These are phyloP conservation scores for Caenorhabditis elegans DNA, from an alignment of 1,140 invertebrate genomes.

Conservation along the genomic window WBcel235 BX284602.5:10445001-10445500, in stretches of 20 bases:
- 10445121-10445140: slow-evolving; percentile 11
- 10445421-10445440: too few relatives aligned
- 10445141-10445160: neutral
- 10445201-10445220: neutral
- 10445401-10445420: too few relatives aligned
- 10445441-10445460: too few relatives aligned
- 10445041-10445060: slow-evolving; percentile 11
- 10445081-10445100: neutral
- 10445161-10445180: too few relatives aligned
- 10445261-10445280: neutral
- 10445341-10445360: too few relatives aligned
- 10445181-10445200: neutral
- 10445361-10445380: too few relatives aligned
- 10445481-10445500: too few relatives aligned
- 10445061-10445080: slow-evolving; percentile 29
- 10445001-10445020: neutral
- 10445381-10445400: too few relatives aligned
- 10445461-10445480: too few relatives aligned
- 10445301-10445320: too few relatives aligned
- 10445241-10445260: slow-evolving; percentile 5
- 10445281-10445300: too few relatives aligned
- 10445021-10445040: neutral
- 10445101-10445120: slow-evolving; percentile 21
- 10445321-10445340: too few relatives aligned
- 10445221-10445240: neutral